Evolutionary conservation across 2,797 vertebrate genomes (phyloP).

Genomic region (Columba guinea): DNA sequence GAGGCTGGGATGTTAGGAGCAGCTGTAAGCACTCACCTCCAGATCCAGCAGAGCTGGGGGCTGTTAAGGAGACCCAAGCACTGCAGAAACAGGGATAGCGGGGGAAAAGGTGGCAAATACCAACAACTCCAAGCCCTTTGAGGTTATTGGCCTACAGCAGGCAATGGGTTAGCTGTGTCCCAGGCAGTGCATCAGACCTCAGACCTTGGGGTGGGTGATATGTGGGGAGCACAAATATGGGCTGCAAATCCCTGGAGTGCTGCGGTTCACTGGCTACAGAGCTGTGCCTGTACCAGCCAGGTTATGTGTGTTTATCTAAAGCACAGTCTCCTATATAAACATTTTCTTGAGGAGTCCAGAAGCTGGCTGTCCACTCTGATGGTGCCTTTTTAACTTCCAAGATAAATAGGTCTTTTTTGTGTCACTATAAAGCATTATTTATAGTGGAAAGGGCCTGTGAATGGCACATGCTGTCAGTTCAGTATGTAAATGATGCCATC

Average conservation of each 20-base stretch:
- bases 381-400: constrained; percentile 14
- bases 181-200: not conserved
- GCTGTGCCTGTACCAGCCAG: not conserved
- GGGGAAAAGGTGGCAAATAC: not conserved
- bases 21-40: not conserved
- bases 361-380: not conserved
- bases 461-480: not conserved
- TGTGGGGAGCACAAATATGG: rapidly evolving
- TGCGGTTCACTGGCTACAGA: not conserved
- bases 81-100: not conserved
- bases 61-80: not conserved
- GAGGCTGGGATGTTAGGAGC: not conserved
- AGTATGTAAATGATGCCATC: constrained; percentile 64
- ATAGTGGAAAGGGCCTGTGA: constrained; percentile 25
- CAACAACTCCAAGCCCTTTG: not conserved
- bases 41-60: not conserved
- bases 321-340: not conserved
- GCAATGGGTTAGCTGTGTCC: not conserved
- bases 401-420: constrained; percentile 37
- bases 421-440: constrained; percentile 49
- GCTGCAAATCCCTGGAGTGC: not conserved
- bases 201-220: not conserved
- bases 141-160: not conserved
- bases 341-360: constrained; percentile 3
- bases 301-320: not conserved